Conservation (phyloP, 2,888 invertebrate species). For the Phlogophora meticulosa region DNA sequence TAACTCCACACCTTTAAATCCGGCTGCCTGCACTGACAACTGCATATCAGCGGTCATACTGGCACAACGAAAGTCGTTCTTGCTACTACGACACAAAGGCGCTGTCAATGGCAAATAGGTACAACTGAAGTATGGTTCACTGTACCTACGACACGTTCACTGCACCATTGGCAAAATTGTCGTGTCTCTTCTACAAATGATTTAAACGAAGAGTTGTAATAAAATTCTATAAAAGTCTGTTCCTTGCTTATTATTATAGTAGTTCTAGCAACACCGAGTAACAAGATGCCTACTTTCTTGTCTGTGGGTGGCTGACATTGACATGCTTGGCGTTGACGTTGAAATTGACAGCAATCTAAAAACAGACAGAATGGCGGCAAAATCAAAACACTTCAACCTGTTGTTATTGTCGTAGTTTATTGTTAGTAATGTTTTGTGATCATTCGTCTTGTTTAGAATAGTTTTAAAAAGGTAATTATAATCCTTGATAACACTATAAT, state of each 20-base stretch:
- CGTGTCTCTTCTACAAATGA: no score
- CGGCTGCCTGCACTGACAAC: neutral
- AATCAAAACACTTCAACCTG: constrained; percentile 24
- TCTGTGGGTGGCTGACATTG: constrained; percentile 3
- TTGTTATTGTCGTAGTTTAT: neutral
- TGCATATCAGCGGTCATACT: neutral
- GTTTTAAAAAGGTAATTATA: neutral
- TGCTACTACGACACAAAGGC: no score
- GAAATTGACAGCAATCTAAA: neutral
- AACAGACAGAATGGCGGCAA: constrained; percentile 30
- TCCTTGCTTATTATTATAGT: neutral
- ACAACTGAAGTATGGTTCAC: no score
- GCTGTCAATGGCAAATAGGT: no score
- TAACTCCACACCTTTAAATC: neutral
- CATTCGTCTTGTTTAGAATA: neutral
- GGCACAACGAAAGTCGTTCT: no score
- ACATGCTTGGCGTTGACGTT: neutral
- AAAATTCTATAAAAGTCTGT: no score
- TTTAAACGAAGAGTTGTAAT: no score
- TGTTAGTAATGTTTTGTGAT: neutral
- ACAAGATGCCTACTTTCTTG: neutral
- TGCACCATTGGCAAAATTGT: no score
- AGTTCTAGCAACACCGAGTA: constrained; percentile 7
- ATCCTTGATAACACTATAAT: neutral
- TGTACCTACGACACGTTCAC: no score